phyloP scores from a whole-genome alignment of 2,888 invertebrate species.

The Labia minor region DNA sequence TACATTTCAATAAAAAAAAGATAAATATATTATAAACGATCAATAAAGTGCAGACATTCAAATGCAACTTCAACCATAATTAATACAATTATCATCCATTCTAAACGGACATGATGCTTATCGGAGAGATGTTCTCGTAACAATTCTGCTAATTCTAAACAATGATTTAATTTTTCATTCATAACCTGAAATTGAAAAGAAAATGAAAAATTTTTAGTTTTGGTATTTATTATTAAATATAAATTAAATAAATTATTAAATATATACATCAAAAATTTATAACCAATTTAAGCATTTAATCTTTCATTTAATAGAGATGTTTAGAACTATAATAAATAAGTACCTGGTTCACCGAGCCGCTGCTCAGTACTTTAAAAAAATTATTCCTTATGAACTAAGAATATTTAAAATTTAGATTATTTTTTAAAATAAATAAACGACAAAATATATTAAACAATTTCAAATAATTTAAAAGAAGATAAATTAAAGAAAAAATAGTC shows the following conservation, averaged over 20 bases:
- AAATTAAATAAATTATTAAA: neutral
- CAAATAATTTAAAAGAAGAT: too few species aligned
- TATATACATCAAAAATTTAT: slow-evolving; percentile 16
- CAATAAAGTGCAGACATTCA: slow-evolving; percentile 65
- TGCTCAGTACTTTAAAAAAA: too few species aligned
- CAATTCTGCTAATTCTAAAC: slow-evolving; percentile 82
- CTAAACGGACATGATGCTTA: slow-evolving; percentile 81
- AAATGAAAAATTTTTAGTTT: too few species aligned
- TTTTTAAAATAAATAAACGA: too few species aligned
- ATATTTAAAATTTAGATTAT: too few species aligned
- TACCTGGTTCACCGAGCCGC: too few species aligned
- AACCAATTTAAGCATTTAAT: slow-evolving; percentile 14
- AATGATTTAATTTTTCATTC: slow-evolving; percentile 91
- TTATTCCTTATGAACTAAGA: too few species aligned
- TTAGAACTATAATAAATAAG: too few species aligned
- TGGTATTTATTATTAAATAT: slow-evolving; percentile 13
- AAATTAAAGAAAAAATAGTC: too few species aligned
- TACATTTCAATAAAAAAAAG: too few species aligned
- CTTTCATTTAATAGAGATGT: neutral
- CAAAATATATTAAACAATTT: too few species aligned
- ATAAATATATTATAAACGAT: too few species aligned
- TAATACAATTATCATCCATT: slow-evolving; percentile 94
- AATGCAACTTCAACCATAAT: slow-evolving; percentile 91
- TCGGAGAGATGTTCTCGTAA: slow-evolving; percentile 84
- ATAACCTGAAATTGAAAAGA: slow-evolving; percentile 55